Percentiles rank a stretch among this genome's conserved stretches.
Conservation (phyloP, 1,140 invertebrate genomes). For the Drosophila navojoa region DNA sequence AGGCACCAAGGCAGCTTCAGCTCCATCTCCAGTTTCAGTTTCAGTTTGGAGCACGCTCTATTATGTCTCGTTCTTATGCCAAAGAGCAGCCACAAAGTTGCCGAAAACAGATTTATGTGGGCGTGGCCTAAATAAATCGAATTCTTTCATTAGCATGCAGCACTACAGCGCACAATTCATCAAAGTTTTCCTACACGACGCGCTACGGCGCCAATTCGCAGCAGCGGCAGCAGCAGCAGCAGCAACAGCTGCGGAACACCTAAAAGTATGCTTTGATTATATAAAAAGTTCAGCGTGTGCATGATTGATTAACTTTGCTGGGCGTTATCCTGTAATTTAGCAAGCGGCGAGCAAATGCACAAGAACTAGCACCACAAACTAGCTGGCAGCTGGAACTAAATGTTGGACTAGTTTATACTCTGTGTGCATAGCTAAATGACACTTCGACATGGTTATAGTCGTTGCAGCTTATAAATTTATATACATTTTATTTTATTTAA, state of each 20-base stretch:
- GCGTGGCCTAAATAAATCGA: constrained; percentile 49
- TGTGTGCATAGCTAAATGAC: not conserved
- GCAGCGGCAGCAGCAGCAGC: constrained; percentile 29
- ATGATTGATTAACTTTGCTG: constrained; percentile 77
- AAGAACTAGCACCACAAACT: constrained; percentile 5
- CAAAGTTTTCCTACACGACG: constrained; percentile 48
- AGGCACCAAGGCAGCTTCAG: not conserved
- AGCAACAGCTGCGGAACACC: constrained; percentile 63
- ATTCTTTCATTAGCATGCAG: constrained; percentile 65
- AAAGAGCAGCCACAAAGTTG: constrained; percentile 41
- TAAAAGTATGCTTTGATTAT: constrained; percentile 59
- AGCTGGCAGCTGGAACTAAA: not conserved
- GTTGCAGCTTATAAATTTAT: too few relatives aligned
- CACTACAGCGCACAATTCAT: constrained; percentile 57
- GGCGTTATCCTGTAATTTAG: constrained; percentile 67
- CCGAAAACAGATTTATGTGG: constrained; percentile 33
- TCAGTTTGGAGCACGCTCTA: constrained; percentile 7
- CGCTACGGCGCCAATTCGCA: constrained; percentile 14
- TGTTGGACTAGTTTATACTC: not conserved
- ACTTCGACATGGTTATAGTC: too few relatives aligned
- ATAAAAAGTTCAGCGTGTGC: constrained; percentile 46
- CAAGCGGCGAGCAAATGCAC: constrained; percentile 36
- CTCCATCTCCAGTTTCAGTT: not conserved
- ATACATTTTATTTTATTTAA: too few relatives aligned
- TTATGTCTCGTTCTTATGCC: constrained; percentile 13